Conservation (phyloP, 1,140 invertebrate species). For the Helicorthomorpha holstii region DNA sequence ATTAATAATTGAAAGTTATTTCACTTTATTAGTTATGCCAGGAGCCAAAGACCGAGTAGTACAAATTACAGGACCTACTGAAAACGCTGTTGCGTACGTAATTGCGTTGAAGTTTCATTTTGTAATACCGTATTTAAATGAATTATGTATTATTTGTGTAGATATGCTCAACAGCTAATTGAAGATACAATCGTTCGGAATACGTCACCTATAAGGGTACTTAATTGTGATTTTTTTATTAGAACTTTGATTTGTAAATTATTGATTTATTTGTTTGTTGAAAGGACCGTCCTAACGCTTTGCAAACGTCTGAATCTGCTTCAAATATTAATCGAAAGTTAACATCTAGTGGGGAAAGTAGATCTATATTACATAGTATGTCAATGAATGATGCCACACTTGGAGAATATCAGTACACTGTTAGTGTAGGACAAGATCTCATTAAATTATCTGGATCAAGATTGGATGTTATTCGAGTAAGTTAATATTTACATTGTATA, state of each 20-base stretch:
- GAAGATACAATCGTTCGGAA: constrained; percentile 82
- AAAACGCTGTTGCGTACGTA: constrained; percentile 77
- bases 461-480: constrained; percentile 61
- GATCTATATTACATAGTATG: constrained; percentile 47
- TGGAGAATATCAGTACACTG: constrained; percentile 71
- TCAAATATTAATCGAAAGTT: constrained; percentile 13
- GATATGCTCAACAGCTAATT: constrained; percentile 74
- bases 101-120: not conserved
- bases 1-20: too few relatives aligned
- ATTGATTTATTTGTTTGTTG: not conserved
- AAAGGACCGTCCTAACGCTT: not conserved
- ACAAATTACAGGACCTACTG: constrained; percentile 57
- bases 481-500: too few relatives aligned
- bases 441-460: constrained; percentile 68
- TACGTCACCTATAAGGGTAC: constrained; percentile 59
- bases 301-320: not conserved
- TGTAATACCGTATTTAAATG: not conserved
- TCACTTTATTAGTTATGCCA: constrained; percentile 50
- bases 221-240: not conserved
- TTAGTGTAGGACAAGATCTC: constrained; percentile 55
- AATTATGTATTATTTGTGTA: constrained; percentile 23
- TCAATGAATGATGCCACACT: constrained; percentile 64
- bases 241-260: not conserved
- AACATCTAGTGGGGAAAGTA: constrained; percentile 24
- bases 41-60: constrained; percentile 81